A percentile compares a stretch with the other conserved stretches of the same genome.
phyloP scores from a whole-genome alignment of 2,113 vertebrate species.

The Elaphurus davidianus region DNA sequence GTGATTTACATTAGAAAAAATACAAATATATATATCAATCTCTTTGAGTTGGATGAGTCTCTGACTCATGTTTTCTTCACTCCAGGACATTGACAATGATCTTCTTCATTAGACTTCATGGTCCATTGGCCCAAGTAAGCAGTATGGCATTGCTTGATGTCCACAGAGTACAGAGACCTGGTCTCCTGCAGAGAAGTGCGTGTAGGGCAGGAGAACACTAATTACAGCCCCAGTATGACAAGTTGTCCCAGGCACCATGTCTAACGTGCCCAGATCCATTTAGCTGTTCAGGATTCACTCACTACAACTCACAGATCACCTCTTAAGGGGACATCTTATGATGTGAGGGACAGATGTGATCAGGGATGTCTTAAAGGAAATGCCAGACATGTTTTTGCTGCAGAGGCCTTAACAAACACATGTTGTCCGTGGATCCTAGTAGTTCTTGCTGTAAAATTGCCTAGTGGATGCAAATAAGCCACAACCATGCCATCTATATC shows the following conservation, averaged over 20 bases:
- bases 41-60: not conserved
- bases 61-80: not conserved
- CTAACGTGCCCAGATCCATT: not conserved
- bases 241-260: not conserved
- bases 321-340: not conserved
- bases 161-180: not conserved
- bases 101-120: not conserved
- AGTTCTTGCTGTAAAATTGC: not conserved
- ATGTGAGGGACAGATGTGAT: not conserved
- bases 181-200: not conserved
- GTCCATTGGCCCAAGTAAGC: not conserved
- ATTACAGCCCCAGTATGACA: accelerated
- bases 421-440: not conserved
- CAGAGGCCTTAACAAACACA: not conserved
- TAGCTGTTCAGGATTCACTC: not conserved
- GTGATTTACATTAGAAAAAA: not conserved
- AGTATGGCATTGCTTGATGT: not conserved
- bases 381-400: not conserved
- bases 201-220: accelerated
- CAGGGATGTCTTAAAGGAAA: not conserved
- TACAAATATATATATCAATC: not conserved
- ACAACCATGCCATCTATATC: not conserved
- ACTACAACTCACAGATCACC: not conserved
- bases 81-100: not conserved
- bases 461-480: not conserved